These are phyloP conservation scores for Leptodactylus fuscus DNA, from an alignment of 2,113 vertebrate species.

Conservation along the genomic window DNA sequence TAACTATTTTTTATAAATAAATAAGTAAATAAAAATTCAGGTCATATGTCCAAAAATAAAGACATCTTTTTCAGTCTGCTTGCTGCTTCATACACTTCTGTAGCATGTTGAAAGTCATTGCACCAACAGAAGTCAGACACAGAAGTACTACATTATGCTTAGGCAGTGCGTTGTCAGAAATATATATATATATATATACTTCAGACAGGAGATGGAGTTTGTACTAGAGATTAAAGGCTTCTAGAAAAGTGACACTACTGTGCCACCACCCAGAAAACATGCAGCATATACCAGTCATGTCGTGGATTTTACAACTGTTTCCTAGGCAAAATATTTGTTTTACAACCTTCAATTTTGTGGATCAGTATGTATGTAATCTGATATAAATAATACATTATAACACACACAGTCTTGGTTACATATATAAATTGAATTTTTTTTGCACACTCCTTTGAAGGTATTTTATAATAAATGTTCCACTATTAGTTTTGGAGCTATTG, in stretches of 20 bases:
- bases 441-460: background rate
- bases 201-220: constrained; percentile 14
- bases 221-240: constrained; percentile 59
- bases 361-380: background rate
- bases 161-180: constrained; percentile 19
- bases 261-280: constrained; percentile 24
- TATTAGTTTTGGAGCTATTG: background rate
- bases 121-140: constrained; percentile 24
- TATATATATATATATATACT: constrained; percentile 49
- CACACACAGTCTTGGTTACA: no score
- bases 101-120: constrained; percentile 16
- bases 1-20: background rate
- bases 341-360: constrained; percentile 6
- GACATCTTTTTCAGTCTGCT: constrained; percentile 9
- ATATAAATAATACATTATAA: no score
- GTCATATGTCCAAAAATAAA: constrained; percentile 22
- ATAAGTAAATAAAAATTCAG: constrained; percentile 54
- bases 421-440: background rate
- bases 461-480: background rate
- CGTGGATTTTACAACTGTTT: background rate
- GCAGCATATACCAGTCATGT: constrained; percentile 52
- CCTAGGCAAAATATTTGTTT: background rate
- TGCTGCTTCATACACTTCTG: constrained; percentile 14
- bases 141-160: constrained; percentile 20
- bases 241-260: constrained; percentile 23